Base-by-base conservation (phyloP, 2,113 vertebrate species). In the Semnornis frantzii region DNA sequence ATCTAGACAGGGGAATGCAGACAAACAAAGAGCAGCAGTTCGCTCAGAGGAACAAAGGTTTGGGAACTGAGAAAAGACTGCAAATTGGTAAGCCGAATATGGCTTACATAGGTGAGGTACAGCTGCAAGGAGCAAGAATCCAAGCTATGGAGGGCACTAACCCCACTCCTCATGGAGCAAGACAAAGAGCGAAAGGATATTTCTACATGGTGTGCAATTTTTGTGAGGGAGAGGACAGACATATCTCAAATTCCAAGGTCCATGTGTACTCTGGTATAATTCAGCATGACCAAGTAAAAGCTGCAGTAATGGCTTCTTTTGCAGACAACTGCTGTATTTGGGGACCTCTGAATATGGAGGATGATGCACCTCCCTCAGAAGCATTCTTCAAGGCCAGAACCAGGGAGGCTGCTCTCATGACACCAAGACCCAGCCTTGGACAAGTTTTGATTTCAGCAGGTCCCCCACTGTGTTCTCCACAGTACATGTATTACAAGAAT, bases 311-410 rank as follows among this genome's bases (percentile, higher is more conserved):
- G 50, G 20, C 24, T 78, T 69, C n/a, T 87, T 90, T 82, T 46
- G 33, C 21, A 72, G 83, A 17, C n/a, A 76, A 25, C 42, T 0
- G 1, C 27, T 1, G 0, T 60, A 27, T 42, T 30, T 33, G 25
- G 33, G 28, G 74, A 50, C 8, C 8, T 63, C 55, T 63, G 21
- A 84, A 27, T 13, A 72, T 7, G 6, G 27, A 88, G 15, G 21
- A 75, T 54, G 33, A 65, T 3, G 17, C 6, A 80, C 23, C 72
- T 86, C 44, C 33, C 10, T 70, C 39, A 27, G 60, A 7, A 63
- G 7, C 1, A 1, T 46, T 87, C 59, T 69, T 71, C 68, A 44
- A 54, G 34, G 19, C 12, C 28, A 18, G 28, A 39, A 42, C 7
- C 30, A 74, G 21, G 17, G 15, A 62, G 31, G 16, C 3, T 66